Conservation (phyloP, 2,888 invertebrate species). For the Rapana venosa region DNA sequence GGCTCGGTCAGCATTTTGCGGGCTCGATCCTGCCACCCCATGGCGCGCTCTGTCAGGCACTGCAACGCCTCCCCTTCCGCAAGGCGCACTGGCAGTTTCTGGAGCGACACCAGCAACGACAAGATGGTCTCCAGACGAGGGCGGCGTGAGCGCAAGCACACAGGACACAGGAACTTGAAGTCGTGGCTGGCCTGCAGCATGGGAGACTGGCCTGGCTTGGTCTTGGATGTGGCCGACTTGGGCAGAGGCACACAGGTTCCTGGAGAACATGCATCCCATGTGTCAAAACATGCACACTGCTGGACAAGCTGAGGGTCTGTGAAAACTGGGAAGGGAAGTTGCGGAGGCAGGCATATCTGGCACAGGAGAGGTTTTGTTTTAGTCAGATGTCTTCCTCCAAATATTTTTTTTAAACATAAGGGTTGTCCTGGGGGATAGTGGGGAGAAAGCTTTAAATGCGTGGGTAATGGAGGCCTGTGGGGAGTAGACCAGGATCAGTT, state of each 20-base stretch:
- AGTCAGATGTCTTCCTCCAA: no score
- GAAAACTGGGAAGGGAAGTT: no score
- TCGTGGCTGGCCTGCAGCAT: constrained; percentile 79
- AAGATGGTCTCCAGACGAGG: constrained; percentile 91
- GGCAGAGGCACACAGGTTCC: constrained; percentile 84
- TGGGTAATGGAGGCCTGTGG: no score
- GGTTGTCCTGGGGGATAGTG: no score
- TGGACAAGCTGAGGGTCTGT: no score
- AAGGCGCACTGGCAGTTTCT: constrained; percentile 85
- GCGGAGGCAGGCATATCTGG: no score
- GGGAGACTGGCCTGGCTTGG: constrained; percentile 74
- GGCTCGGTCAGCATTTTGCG: constrained; percentile 80
- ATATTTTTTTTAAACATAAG: no score
- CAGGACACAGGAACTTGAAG: constrained; percentile 85
- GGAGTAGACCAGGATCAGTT: no score
- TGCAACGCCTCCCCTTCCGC: constrained; percentile 96
- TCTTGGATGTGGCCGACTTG: constrained; percentile 80
- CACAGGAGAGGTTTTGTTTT: no score
- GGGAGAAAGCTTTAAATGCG: no score
- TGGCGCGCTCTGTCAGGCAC: constrained; percentile 93
- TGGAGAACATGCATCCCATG: constrained; percentile 58
- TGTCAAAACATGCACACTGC: no score
- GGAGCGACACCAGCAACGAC: constrained; percentile 87
- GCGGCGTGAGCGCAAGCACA: constrained; percentile 91
- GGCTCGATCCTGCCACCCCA: constrained; percentile 90